Base-by-base conservation (phyloP, 2,113 vertebrate genomes). In the Xenopus tropicalis region DNA sequence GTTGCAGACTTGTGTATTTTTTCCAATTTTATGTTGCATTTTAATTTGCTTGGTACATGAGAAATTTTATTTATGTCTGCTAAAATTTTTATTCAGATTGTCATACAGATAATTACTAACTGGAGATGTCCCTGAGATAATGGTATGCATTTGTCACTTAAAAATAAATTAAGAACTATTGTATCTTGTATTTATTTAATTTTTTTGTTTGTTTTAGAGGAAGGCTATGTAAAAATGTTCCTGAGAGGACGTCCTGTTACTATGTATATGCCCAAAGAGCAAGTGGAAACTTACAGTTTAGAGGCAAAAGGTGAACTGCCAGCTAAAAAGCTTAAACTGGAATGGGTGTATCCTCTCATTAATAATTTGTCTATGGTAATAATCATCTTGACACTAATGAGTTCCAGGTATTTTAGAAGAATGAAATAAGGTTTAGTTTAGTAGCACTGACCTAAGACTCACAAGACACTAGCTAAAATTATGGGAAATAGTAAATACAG, bases 191-290 rank as follows among this genome's bases (percentile, higher is more conserved):
- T 48, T 48, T 13, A 48, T 48, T 14, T 48, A 17, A 13, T 11
- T 13, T 48, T 48, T 48, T 48, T 48, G 11, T 48, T 48, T 89
- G 88, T 91, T 88, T 77, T 86, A 99, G 97, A 98, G 85, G 97
- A 99, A 90, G 97, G 97, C 79, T 99, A 97, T 81, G 95, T 99
- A 81, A 99, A 95, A 92, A 99, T 99, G 97, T 99, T 92, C 88
- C 93, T 99, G 74, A 96, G 96, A 79, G 97, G 97, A 82, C 94
- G 97, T 56, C 97, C 97, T 37, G 87, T 99, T 80, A 98, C 96
- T 88, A 98, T 99, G 97, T 93, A 92, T 90, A 95, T 99, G 95
- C 95, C 96, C 87, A 96, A 91, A 92, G 95, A 97, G 20, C 90
- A 95, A 84, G 93, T 96, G 91, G 95, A 98, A 51, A 86, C 89